phyloP scores from a whole-genome alignment of 2,888 invertebrate genomes.

The Pycnomerus fuliginosus region DNA sequence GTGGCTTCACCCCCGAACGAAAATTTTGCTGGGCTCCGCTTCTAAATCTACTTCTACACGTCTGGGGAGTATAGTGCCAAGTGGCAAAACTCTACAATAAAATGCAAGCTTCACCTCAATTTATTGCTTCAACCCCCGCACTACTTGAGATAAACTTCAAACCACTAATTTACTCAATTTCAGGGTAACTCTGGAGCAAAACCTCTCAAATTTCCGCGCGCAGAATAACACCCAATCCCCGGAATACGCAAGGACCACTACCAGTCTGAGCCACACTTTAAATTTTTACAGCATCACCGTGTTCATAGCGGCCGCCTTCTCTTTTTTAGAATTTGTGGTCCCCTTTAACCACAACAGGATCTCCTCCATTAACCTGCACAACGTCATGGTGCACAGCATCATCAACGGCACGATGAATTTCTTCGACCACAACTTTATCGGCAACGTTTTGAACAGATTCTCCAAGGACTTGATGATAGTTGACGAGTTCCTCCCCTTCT shows the following conservation, averaged over 20 bases:
- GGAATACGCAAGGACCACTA: not conserved
- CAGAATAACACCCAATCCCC: not conserved
- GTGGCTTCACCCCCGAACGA: too few species aligned
- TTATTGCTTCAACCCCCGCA: too few species aligned
- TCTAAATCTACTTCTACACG: too few species aligned
- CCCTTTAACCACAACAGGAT: constrained; percentile 8
- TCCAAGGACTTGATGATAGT: constrained; percentile 52
- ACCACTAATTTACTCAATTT: too few species aligned
- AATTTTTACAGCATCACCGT: not conserved
- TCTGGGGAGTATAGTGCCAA: too few species aligned
- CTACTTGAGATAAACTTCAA: too few species aligned
- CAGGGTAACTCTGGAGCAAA: constrained; percentile 7
- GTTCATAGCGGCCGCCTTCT: not conserved
- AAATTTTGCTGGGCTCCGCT: too few species aligned
- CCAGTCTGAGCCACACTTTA: not conserved
- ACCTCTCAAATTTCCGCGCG: not conserved
- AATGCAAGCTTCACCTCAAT: too few species aligned
- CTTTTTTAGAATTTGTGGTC: constrained; percentile 3
- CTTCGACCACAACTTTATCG: constrained; percentile 18
- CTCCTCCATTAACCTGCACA: constrained; percentile 20
- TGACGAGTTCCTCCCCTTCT: constrained; percentile 20
- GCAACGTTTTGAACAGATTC: constrained; percentile 57
- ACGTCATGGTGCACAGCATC: constrained; percentile 15
- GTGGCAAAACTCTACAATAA: too few species aligned
- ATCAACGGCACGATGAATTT: constrained; percentile 20